Percentiles rank a stretch among this genome's conserved stretches.
Evolutionary conservation across 37 sponge, comb jelly and placozoan species (phyloP).

Genomic region (Spongilla lacustris): DNA sequence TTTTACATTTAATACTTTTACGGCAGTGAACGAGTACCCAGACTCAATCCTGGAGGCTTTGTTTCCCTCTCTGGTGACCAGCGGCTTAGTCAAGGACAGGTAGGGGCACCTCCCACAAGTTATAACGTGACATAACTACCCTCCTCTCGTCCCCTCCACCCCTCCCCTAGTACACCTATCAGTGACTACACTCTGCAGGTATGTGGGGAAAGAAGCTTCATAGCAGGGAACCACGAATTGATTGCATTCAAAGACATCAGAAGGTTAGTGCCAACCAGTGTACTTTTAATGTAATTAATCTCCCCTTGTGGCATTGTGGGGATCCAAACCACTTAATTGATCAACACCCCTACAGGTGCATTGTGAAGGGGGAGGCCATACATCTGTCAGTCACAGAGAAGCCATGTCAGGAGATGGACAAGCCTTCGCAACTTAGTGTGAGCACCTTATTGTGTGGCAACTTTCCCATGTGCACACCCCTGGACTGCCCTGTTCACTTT

Average conservation of each 20-base stretch:
- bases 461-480: no score
- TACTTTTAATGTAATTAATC: background rate
- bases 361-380: conserved; percentile 52
- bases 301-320: background rate
- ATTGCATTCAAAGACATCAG: conserved; percentile 61
- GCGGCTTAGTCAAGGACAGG: conserved; percentile 32
- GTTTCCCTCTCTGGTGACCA: conserved; percentile 58
- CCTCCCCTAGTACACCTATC: background rate
- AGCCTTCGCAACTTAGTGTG: conserved; percentile 33
- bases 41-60: conserved; percentile 35
- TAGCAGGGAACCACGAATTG: conserved; percentile 57
- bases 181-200: conserved; percentile 56
- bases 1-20: background rate
- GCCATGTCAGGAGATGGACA: conserved; percentile 27
- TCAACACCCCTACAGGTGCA: conserved; percentile 50
- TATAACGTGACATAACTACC: no score
- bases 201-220: conserved; percentile 57
- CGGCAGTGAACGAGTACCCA: conserved; percentile 7
- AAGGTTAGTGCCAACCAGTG: conserved; percentile 24
- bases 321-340: no score
- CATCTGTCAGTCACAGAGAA: conserved; percentile 54
- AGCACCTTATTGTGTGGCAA: background rate
- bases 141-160: no score
- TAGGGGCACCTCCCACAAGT: background rate
- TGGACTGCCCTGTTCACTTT: no score